A percentile compares a stretch with the other conserved stretches of the same genome.
These are phyloP conservation scores for Eristalis arbustorum DNA, from an alignment of 2,888 invertebrate species.

Conservation along the genomic window DNA sequence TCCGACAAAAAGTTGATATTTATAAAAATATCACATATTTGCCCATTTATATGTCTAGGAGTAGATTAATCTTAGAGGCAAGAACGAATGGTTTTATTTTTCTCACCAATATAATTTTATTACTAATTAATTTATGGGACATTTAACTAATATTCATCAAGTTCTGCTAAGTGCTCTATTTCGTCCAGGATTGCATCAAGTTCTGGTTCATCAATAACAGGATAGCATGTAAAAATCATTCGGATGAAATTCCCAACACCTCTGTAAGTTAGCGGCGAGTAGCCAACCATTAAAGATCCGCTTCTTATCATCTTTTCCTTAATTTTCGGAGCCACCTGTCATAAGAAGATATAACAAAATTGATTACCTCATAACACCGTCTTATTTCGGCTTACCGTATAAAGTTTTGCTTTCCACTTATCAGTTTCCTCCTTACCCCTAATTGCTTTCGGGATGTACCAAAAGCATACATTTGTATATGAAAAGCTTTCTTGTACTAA, in stretches of 20 bases:
- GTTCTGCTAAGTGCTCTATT: constrained; percentile 84
- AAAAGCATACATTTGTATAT: constrained; percentile 94
- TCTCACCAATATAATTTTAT: background rate
- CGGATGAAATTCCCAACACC: constrained; percentile 88
- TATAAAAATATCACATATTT: background rate
- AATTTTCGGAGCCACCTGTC: constrained; percentile 84
- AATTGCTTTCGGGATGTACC: constrained; percentile 87
- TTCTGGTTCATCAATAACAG: constrained; percentile 82
- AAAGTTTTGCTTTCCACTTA: constrained; percentile 82
- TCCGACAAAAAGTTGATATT: too few relatives aligned
- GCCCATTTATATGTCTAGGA: too few relatives aligned
- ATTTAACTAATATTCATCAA: constrained; percentile 66
- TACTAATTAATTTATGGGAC: background rate
- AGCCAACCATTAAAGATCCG: constrained; percentile 88
- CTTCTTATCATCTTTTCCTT: constrained; percentile 85
- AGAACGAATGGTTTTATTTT: background rate
- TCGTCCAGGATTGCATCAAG: constrained; percentile 85
- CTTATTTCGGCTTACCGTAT: constrained; percentile 75
- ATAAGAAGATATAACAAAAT: constrained; percentile 44
- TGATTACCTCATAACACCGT: background rate
- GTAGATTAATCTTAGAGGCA: background rate
- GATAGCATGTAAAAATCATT: constrained; percentile 87
- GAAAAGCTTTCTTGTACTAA: constrained; percentile 84
- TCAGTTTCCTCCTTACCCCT: constrained; percentile 77
- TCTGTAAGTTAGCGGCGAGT: constrained; percentile 85